Percentiles rank a stretch among this genome's conserved stretches.
phyloP scores from a whole-genome alignment of 1,140 invertebrate species.

The Chlorops oryzae region DNA sequence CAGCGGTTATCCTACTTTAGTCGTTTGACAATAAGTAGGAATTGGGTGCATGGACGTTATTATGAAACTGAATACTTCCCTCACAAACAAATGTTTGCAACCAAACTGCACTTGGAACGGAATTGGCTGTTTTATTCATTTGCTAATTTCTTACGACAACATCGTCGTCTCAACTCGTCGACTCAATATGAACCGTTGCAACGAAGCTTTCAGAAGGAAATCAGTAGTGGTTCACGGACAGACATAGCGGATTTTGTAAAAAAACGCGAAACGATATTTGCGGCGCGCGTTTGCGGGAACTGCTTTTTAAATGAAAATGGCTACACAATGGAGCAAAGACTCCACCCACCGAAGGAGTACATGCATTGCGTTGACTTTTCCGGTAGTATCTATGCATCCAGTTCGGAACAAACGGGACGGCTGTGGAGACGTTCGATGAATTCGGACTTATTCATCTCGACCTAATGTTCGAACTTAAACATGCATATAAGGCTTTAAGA shows the following conservation, averaged over 20 bases:
- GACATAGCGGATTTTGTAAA: conserved; percentile 38
- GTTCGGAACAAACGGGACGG: conserved; percentile 30
- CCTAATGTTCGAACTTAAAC: conserved; percentile 15
- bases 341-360: conserved; percentile 33
- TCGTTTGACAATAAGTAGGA: conserved; percentile 28
- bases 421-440: conserved; percentile 34
- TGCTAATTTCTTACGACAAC: conserved; percentile 31
- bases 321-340: conserved; percentile 26
- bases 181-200: conserved; percentile 23
- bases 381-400: conserved; percentile 26
- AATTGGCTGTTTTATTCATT: conserved; percentile 33
- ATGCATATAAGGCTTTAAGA: conserved; percentile 30
- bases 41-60: conserved; percentile 37
- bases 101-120: conserved; percentile 31
- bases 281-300: conserved; percentile 25
- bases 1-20: conserved; percentile 25
- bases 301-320: conserved; percentile 26
- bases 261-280: conserved; percentile 38
- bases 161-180: conserved; percentile 23
- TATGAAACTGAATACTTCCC: conserved; percentile 32
- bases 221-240: conserved; percentile 19
- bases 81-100: conserved; percentile 35
- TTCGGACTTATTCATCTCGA: conserved; percentile 36
- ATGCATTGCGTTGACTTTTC: conserved; percentile 35
- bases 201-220: conserved; percentile 26